Conservation (phyloP, 1,140 invertebrate species). For the Melitaea cinxia region DNA sequence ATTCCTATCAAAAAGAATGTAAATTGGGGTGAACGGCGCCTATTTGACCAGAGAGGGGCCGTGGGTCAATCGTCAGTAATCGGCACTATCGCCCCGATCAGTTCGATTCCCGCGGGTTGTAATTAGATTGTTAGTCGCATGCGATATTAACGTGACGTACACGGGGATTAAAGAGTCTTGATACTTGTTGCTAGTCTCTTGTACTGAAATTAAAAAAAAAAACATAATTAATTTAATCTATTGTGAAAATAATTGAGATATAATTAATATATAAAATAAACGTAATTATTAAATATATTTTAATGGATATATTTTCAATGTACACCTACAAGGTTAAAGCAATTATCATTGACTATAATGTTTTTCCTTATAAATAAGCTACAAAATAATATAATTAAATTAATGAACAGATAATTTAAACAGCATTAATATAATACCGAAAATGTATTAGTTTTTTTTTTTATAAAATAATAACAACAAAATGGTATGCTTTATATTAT, state of each 20-base stretch:
- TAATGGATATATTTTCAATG: not conserved
- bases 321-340: not conserved
- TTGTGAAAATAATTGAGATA: too few species aligned
- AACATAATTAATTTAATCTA: too few species aligned
- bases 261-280: not conserved
- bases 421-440: too few species aligned
- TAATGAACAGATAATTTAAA: not conserved
- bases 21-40: slow-evolving; percentile 35
- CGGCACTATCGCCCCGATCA: slow-evolving; percentile 69
- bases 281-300: not conserved
- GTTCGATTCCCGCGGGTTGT: slow-evolving; percentile 77
- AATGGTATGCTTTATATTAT: too few species aligned
- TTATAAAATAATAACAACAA: too few species aligned
- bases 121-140: slow-evolving; percentile 81
- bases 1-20: slow-evolving; percentile 28
- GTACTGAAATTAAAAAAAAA: too few species aligned
- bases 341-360: not conserved
- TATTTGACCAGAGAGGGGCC: slow-evolving; percentile 25
- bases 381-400: not conserved
- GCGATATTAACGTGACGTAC: slow-evolving; percentile 72
- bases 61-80: slow-evolving; percentile 63
- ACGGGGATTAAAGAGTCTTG: slow-evolving; percentile 44
- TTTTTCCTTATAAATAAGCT: not conserved
- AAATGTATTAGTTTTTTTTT: too few species aligned
- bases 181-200: too few species aligned